Base-by-base conservation (phyloP, 64 coral and sea anemone genomes). In the Pachyseris speciosa region DNA sequence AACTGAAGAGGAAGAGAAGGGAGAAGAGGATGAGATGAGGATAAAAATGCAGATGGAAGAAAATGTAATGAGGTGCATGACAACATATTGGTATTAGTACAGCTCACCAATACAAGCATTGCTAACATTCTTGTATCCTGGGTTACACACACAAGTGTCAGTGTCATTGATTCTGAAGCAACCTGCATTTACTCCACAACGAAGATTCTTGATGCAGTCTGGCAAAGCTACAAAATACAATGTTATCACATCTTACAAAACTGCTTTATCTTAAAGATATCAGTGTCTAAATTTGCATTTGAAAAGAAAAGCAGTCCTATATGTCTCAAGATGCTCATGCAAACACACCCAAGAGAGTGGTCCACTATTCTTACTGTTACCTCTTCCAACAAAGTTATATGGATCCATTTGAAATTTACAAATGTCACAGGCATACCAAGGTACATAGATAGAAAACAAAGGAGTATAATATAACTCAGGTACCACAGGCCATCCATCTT, bases 131-230 rank as follows among this genome's bases (percentile, higher is more conserved):
- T 48, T 87, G 34, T 87, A 95, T 50, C 94, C 94, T 51, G 83
- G 66, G 12, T 91, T 68, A 86, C 94, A 95, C 1, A 95, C 20
- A 73, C 94, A 95, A 24, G 84, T 91, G 52, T 95, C 74, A 13
- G 38, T 87, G 66, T 55, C 64, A 31, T 64, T 87, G 51, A 95
- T 83, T 13, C 52, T 91, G 33, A 49, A 94, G 44, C 92, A 94
- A 16, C 37, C 58, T 31, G 92, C 69, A 84, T 94, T 88, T 8
- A 16, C 61, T 67, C 68, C 66, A 17, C 85, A 94, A 0, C 33
- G 2, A 12, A 32, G 41, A 30, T 64, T 45, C n/a, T 34, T 58
- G 41, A 11, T 33, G 25, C 93, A 94, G 16, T 39, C 22, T 55
- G 77, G 78, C 45, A 89, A 45, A 13, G 26, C 69, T 95, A 29